These are phyloP conservation scores for Microctenopoma stevenorrisi DNA, from an alignment of 2,797 vertebrate species.

Conservation along the genomic window DNA sequence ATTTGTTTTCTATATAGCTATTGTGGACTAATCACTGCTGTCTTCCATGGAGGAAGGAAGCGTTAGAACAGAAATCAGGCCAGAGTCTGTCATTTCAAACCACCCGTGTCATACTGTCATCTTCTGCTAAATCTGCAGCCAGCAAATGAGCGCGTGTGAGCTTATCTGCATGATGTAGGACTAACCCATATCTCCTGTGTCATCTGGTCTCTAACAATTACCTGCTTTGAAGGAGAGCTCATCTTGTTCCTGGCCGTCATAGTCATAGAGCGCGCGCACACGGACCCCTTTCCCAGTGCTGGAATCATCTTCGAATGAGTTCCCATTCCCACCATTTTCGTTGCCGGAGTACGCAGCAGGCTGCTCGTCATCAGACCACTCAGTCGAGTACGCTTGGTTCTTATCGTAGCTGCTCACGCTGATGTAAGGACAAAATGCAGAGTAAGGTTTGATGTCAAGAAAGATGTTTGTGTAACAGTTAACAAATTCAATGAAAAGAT, in stretches of 20 bases:
- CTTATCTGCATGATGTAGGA: background rate
- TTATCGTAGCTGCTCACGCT: conserved; percentile 97
- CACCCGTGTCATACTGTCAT: conserved; percentile 26
- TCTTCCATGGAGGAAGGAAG: conserved; percentile 36
- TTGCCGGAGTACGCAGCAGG: conserved; percentile 87
- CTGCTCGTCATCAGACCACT: conserved; percentile 97
- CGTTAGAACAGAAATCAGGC: conserved; percentile 30
- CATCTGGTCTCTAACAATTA: conserved; percentile 50
- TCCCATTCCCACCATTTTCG: conserved; percentile 88
- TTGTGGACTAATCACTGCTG: conserved; percentile 67
- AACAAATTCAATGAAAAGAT: background rate
- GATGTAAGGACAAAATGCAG: conserved; percentile 5
- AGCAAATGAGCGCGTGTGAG: background rate
- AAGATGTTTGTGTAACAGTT: too few species aligned
- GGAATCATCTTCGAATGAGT: conserved; percentile 94
- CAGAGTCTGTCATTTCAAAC: conserved; percentile 22
- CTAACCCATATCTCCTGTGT: background rate
- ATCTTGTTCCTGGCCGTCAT: conserved; percentile 97
- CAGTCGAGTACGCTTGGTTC: conserved; percentile 91
- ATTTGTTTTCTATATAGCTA: conserved; percentile 64
- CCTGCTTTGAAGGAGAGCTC: conserved; percentile 98
- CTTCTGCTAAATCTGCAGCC: background rate
- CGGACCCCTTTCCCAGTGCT: conserved; percentile 81
- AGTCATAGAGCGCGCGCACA: conserved; percentile 96
- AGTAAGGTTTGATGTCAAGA: background rate